Conservation (phyloP, 2,888 invertebrate species). For the Drosophila yooni region DNA sequence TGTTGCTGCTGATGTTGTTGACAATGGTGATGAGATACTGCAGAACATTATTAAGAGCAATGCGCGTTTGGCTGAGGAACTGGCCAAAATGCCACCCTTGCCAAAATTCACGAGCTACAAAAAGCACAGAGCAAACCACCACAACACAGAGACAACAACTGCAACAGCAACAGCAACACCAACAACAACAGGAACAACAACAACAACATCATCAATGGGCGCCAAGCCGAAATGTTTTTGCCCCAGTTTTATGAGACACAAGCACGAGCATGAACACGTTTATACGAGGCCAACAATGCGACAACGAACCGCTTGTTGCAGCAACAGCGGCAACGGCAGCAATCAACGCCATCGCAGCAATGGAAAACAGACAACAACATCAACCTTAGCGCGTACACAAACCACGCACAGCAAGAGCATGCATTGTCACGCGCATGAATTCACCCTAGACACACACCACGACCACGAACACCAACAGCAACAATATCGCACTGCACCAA, state of each 20-base stretch:
- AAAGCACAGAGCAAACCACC: constrained; percentile 34
- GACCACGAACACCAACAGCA: constrained; percentile 38
- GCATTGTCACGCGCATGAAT: constrained; percentile 65
- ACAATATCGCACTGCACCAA: constrained; percentile 41
- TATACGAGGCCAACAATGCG: constrained; percentile 37
- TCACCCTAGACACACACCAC: constrained; percentile 74
- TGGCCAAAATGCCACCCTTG: constrained; percentile 82
- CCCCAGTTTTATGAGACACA: constrained; percentile 72
- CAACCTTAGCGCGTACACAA: constrained; percentile 67
- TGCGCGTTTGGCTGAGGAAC: constrained; percentile 72
- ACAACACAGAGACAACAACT: constrained; percentile 24
- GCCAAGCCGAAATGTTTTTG: constrained; percentile 66
- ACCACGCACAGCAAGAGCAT: constrained; percentile 64
- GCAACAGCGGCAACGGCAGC: constrained; percentile 27
- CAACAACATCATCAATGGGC: constrained; percentile 32
- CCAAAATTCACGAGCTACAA: constrained; percentile 65
- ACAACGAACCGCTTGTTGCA: constrained; percentile 46
- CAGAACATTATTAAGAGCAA: constrained; percentile 81
- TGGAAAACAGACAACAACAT: constrained; percentile 40
- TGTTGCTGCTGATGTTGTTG: constrained; percentile 28
- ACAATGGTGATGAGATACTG: constrained; percentile 72
- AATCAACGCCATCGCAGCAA: constrained; percentile 22
- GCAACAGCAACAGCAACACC: constrained; percentile 15
- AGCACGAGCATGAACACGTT: constrained; percentile 57
- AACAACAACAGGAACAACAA: constrained; percentile 33